Conservation (phyloP, 2,888 invertebrate species). For the Digitonthophagus gazella region DNA sequence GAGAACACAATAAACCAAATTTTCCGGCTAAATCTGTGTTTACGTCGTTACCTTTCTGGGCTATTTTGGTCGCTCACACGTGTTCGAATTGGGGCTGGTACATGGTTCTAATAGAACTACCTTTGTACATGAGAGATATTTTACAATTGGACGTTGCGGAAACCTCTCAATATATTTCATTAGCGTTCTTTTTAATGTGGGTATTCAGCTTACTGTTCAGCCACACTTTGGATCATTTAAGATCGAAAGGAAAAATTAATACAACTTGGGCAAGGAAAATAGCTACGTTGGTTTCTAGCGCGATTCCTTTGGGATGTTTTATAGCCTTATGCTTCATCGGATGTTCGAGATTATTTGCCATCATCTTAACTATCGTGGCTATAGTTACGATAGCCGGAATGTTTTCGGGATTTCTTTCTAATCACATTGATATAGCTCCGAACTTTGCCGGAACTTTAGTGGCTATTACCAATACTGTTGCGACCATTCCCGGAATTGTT, state of each 20-base stretch:
- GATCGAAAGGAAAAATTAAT: slow-evolving; percentile 60
- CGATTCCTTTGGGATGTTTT: slow-evolving; percentile 68
- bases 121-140: slow-evolving; percentile 78
- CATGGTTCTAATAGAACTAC: slow-evolving; percentile 78
- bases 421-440: slow-evolving; percentile 83
- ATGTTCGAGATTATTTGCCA: slow-evolving; percentile 63
- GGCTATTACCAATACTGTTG: slow-evolving; percentile 76
- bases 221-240: slow-evolving; percentile 64
- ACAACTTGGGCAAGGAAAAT: slow-evolving; percentile 74
- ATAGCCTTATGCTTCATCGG: slow-evolving; percentile 68
- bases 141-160: slow-evolving; percentile 72
- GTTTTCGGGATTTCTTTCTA: slow-evolving; percentile 80
- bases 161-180: slow-evolving; percentile 72
- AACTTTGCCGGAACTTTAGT: slow-evolving; percentile 79
- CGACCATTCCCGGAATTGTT: slow-evolving; percentile 77
- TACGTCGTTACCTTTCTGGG: slow-evolving; percentile 70
- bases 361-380: slow-evolving; percentile 64
- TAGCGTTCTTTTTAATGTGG: slow-evolving; percentile 82
- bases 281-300: slow-evolving; percentile 62
- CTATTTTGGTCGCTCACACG: slow-evolving; percentile 73
- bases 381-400: slow-evolving; percentile 76
- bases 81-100: slow-evolving; percentile 87
- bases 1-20: background rate
- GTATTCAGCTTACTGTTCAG: slow-evolving; percentile 71
- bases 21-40: slow-evolving; percentile 70